These are phyloP conservation scores for Agapostemon virescens DNA, from an alignment of 2,888 invertebrate species.

Conservation along the genomic window DNA sequence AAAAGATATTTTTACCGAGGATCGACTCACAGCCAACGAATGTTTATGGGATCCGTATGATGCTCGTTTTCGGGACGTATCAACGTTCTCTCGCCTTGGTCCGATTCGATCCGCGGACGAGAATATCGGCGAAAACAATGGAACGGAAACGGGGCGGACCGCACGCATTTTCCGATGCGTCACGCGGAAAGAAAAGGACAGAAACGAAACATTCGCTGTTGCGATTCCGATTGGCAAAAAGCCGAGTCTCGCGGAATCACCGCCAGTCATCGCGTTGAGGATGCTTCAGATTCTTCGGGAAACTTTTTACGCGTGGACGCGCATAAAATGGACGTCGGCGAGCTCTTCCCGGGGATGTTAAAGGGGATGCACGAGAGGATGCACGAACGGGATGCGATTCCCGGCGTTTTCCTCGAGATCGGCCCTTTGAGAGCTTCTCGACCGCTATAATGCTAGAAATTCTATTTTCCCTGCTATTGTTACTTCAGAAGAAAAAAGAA, in stretches of 20 bases:
- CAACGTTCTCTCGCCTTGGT: background rate
- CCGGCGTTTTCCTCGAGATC: background rate
- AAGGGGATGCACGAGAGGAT: constrained; percentile 32
- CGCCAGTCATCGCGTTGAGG: constrained; percentile 3
- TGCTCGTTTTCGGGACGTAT: background rate
- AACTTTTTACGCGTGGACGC: constrained; percentile 45
- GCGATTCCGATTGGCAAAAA: constrained; percentile 20
- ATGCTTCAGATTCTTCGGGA: constrained; percentile 52
- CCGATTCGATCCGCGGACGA: background rate
- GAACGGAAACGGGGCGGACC: background rate
- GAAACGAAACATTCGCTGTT: background rate
- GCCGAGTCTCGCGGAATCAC: constrained; percentile 34
- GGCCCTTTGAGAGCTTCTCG: background rate
- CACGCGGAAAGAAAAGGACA: background rate
- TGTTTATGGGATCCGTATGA: background rate
- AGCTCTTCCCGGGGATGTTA: constrained; percentile 35
- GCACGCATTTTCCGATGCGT: background rate
- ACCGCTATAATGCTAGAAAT: background rate
- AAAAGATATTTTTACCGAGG: background rate
- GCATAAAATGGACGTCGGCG: constrained; percentile 17
- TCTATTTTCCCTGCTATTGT: background rate
- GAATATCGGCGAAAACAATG: constrained; percentile 5
- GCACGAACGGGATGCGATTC: background rate
- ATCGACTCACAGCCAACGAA: background rate
- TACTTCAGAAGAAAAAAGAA: no score